Percentiles rank a stretch among this genome's conserved stretches.
Evolutionary conservation across 2,888 invertebrate species (phyloP).

Genomic region (Corbicula japonica): DNA sequence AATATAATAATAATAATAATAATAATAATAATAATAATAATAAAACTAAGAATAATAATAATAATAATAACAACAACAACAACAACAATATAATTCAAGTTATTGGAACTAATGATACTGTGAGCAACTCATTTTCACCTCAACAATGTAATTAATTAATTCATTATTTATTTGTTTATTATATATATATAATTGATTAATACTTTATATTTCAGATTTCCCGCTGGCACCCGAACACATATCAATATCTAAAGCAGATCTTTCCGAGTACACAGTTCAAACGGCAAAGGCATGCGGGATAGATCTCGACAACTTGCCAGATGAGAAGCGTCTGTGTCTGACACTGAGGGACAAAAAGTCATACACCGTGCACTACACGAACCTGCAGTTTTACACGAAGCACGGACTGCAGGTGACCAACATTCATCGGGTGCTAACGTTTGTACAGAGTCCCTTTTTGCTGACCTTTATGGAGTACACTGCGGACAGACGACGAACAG

Average conservation of each 20-base stretch:
- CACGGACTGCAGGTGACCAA: neutral
- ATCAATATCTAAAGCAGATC: slow-evolving; percentile 1
- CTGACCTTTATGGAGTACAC: neutral
- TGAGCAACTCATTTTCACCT: no score
- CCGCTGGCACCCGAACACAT: slow-evolving; percentile 12
- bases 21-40: no score
- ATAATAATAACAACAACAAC: neutral
- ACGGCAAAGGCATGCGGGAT: slow-evolving; percentile 6
- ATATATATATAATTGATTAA: no score
- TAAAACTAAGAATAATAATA: neutral
- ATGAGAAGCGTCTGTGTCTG: slow-evolving; percentile 3
- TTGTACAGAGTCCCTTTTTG: slow-evolving; percentile 1
- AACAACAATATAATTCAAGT: neutral
- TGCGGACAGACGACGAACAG: neutral
- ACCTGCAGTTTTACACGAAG: slow-evolving; percentile 13
- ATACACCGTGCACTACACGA: slow-evolving; percentile 13
- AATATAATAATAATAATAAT: no score
- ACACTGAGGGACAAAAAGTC: slow-evolving; percentile 12
- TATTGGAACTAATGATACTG: neutral
- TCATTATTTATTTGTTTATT: neutral
- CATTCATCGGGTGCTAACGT: neutral
- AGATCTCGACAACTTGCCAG: neutral
- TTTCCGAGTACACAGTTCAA: slow-evolving; percentile 12
- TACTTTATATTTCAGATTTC: slow-evolving; percentile 3
- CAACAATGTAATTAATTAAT: neutral